Percentiles rank a stretch among this genome's conserved stretches.
phyloP scores from a whole-genome alignment of 53 echinoderm and acorn worm species.

The Patiria pectinifera region DNA sequence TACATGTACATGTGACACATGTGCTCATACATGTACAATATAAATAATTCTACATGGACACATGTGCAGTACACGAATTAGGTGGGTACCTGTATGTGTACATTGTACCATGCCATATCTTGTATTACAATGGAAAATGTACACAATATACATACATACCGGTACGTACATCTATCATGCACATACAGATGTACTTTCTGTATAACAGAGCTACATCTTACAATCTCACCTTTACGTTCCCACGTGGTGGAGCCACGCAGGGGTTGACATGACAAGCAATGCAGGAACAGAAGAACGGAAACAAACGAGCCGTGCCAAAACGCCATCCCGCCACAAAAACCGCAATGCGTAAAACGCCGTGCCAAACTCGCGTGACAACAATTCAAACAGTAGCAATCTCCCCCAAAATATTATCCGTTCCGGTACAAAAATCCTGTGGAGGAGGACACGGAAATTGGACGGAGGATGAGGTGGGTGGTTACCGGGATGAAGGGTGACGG shows the following conservation, averaged over 20 bases:
- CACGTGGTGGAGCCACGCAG: slow-evolving; percentile 45
- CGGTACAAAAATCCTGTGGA: slow-evolving; percentile 8
- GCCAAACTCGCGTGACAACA: not conserved
- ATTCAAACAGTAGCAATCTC: not conserved
- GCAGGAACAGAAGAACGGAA: slow-evolving; percentile 43
- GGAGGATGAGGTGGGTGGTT: not conserved
- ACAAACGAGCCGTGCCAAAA: slow-evolving; percentile 41
- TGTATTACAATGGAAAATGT: not conserved
- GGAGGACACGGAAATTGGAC: not conserved
- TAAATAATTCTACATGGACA: too few species aligned
- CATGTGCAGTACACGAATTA: too few species aligned
- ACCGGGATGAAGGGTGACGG: not conserved
- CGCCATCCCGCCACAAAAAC: slow-evolving; percentile 40
- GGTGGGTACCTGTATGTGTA: slow-evolving; percentile 19
- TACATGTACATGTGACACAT: too few species aligned
- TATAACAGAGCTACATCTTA: too few species aligned
- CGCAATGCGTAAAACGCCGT: not conserved
- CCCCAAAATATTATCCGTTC: slow-evolving; percentile 14
- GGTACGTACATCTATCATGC: not conserved
- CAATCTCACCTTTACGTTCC: slow-evolving; percentile 6
- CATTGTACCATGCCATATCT: not conserved
- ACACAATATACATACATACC: not conserved
- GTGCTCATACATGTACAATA: too few species aligned
- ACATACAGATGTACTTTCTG: not conserved
- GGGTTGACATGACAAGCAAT: slow-evolving; percentile 51